Percentiles rank a stretch among this genome's conserved stretches.
Evolutionary conservation across 2,888 invertebrate species (phyloP).

Genomic region (Leptopterna dolabrata): DNA sequence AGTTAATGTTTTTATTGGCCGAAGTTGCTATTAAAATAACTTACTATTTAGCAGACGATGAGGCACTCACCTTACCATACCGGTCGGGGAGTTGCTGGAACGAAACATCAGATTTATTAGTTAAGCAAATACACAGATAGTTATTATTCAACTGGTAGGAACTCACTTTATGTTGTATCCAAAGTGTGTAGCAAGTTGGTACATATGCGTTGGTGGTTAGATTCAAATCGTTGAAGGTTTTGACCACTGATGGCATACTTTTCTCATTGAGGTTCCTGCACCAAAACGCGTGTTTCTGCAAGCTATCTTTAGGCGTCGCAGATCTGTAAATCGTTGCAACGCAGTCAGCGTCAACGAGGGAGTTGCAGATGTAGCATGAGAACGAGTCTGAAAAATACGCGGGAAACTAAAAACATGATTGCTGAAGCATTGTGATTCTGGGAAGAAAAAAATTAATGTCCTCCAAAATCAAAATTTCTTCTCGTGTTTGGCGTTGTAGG

Average conservation of each 20-base stretch:
- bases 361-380: conserved; percentile 23
- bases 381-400: conserved; percentile 12
- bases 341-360: neutral
- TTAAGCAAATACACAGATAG: neutral
- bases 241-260: neutral
- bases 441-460: too few relatives aligned
- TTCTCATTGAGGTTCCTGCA: neutral
- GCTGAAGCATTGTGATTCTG: too few relatives aligned
- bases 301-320: too few relatives aligned
- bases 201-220: neutral
- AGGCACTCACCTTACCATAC: neutral
- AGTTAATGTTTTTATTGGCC: too few relatives aligned
- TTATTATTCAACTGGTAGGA: neutral
- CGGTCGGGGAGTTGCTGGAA: neutral
- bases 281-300: neutral
- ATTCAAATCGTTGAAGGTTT: neutral
- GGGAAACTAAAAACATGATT: too few relatives aligned
- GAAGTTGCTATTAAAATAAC: too few relatives aligned
- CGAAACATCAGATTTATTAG: neutral
- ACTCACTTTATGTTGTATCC: neutral
- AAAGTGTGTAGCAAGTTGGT: neutral
- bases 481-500: too few relatives aligned
- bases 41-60: neutral
- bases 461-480: too few relatives aligned
- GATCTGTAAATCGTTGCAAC: neutral